phyloP scores from a whole-genome alignment of 2,888 invertebrate species.

The Molanna angustata region DNA sequence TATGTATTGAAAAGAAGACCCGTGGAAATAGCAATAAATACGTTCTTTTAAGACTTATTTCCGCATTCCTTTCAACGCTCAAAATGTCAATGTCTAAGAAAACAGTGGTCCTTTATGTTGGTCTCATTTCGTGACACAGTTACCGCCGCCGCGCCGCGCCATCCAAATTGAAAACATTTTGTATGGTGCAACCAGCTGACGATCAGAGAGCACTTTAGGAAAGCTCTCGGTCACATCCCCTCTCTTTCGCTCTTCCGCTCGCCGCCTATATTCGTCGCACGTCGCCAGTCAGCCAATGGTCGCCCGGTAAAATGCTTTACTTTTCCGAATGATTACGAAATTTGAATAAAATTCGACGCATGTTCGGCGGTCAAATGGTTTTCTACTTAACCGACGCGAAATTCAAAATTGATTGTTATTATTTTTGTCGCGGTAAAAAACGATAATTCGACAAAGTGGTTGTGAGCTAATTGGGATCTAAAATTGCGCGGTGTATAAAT shows the following conservation, averaged over 20 bases:
- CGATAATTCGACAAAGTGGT: not conserved
- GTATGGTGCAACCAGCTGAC: too few species aligned
- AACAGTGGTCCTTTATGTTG: too few species aligned
- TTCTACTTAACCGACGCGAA: slow-evolving; percentile 9
- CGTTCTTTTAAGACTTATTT: too few species aligned
- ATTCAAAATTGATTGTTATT: slow-evolving; percentile 1
- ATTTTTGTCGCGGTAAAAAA: not conserved
- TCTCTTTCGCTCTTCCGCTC: slow-evolving; percentile 14
- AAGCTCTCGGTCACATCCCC: slow-evolving; percentile 11
- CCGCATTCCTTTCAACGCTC: too few species aligned
- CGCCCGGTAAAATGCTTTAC: slow-evolving; percentile 13
- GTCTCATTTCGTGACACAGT: too few species aligned
- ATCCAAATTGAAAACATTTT: too few species aligned
- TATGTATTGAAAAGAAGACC: too few species aligned
- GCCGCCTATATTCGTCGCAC: slow-evolving; percentile 20
- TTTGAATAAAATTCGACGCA: slow-evolving; percentile 13
- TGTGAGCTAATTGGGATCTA: not conserved
- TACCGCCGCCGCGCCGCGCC: too few species aligned
- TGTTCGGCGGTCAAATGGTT: slow-evolving; percentile 9
- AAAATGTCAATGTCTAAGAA: too few species aligned
- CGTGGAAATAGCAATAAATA: too few species aligned
- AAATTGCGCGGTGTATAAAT: slow-evolving; percentile 24
- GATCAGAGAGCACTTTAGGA: not conserved
- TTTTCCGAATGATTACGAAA: slow-evolving; percentile 8
- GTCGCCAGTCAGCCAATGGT: slow-evolving; percentile 37